Percentiles rank a stretch among this genome's conserved stretches.
Conservation (phyloP, 2,888 invertebrate genomes). For the Suillia variegata region DNA sequence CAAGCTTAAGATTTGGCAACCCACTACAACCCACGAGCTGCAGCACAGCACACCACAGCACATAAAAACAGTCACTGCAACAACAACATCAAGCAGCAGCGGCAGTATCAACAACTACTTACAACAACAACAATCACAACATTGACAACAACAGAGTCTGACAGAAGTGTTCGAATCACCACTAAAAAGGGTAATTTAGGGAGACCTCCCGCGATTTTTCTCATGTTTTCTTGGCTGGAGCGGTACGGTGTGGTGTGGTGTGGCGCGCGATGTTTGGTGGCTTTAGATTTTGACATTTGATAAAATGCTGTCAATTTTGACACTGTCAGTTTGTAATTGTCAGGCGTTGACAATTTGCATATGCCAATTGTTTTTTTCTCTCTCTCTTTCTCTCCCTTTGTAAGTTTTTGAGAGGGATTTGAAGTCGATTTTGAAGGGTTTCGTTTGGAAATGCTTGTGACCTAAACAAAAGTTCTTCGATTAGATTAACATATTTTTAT, state of each 20-base stretch:
- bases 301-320: constrained; percentile 37
- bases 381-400: no score
- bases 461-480: no score
- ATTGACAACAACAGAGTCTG: not conserved
- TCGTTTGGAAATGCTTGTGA: no score
- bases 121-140: constrained; percentile 14
- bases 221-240: constrained; percentile 16
- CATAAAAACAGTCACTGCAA: no score
- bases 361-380: no score
- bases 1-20: not conserved
- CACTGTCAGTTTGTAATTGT: constrained; percentile 29
- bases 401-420: no score
- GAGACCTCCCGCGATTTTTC: constrained; percentile 18
- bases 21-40: constrained; percentile 1
- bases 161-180: not conserved
- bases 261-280: not conserved
- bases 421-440: no score
- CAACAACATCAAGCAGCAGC: constrained; percentile 1
- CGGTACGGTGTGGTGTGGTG: constrained; percentile 19
- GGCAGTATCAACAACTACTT: no score
- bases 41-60: not conserved
- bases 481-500: no score
- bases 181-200: constrained; percentile 3
- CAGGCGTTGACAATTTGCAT: constrained; percentile 17
- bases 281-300: constrained; percentile 38